Evolutionary conservation across 2,113 vertebrate genomes (phyloP), one percentile per base, ranked within the genome.

Genomic region (Vicugna pacos): DNA sequence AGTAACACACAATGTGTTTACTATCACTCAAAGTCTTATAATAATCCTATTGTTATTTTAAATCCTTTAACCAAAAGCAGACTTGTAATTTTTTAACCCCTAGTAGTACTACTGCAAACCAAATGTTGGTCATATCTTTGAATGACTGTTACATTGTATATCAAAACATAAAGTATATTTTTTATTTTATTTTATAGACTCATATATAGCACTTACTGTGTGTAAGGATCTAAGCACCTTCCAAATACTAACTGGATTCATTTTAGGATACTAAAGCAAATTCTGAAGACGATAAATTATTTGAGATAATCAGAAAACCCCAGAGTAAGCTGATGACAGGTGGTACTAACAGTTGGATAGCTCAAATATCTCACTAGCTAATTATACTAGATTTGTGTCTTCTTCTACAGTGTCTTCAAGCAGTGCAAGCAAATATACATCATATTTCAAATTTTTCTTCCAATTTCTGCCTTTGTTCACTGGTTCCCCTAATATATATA

Each of bases 81-180:
- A 70, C 24, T 50, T 56, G 42, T 26, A 85, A 90, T 67, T 60
- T 85, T 72, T 96, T 58, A 83, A 48, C 16, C 12, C 88, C 35
- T 82, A 81, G 35, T 72, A 93, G 67, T 46, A 88, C 2, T 7
- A 67, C 24, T 97, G 65, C 17, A 79, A 54, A 79, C 12, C 73
- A 96, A 95, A 87, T 75, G 32, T 64, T 91, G 32, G 35, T 79
- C 30, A 24, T 46, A 69, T 75, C 86, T 96, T 89, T 46, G 48
- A 95, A 85, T 91, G 67, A 72, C 17, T 30, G 16, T 69, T 52
- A 80, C 2, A 67, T 65, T 64, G 10, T 52, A 79, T 54, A 30
- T 35, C 50, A 35, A 50, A 52, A 76, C 8, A 69, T 46, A 22
- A 70, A 92, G 65, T 8, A 77, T 77, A 8, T 8, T 65, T 85